Evolutionary conservation across 2,888 invertebrate genomes (phyloP), one percentile per base, ranked within the genome.

Genomic region (Patella pellucida): DNA sequence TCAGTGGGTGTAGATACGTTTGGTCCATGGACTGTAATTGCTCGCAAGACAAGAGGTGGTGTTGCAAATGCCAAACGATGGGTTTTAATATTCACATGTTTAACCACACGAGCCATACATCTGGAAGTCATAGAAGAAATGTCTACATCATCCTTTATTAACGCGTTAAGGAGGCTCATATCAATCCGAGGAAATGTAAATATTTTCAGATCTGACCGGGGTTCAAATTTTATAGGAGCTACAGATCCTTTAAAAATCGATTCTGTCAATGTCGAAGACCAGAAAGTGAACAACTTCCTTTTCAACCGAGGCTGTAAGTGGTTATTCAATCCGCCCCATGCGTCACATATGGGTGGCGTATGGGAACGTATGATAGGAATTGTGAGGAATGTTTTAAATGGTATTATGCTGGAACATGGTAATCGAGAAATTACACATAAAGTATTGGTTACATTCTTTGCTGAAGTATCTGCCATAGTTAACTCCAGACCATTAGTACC

Each of bases 291-390:
- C 7, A 19, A 79, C 4, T 41, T 41, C 9, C 41, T 41, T 41
- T 41, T 41, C 41, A 41, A 41, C 7, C 7, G 41, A 41, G 72
- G 78, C 1, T 69, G 69, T 56, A 50, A 73, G 0, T 82, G 81
- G 82, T 75, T 51, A 31, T 82, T 82, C 68, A 82, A 82, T 27
- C 72, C 76, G 1, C 80, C 81, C 2, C 77, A 79, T 74, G 68
- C 76, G 16, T 79, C 81, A 3, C 81, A 81, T 67, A 78, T 82
- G 76, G 80, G 78, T 15, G 80, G 80, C 11, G 51, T 51, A 3
- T 80, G 78, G 77, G 78, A 79, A 56, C 62, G 80, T 27, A 71
- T 82, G 71, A 82, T 79, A n/a, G 80, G 80, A 9, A 50, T 79
- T 4, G 56, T 75, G 1, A 19, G 79, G 15, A 15, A 79, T 7